Conservation (phyloP, 2,888 invertebrate species). For the Trissoscelio sp. region DNA sequence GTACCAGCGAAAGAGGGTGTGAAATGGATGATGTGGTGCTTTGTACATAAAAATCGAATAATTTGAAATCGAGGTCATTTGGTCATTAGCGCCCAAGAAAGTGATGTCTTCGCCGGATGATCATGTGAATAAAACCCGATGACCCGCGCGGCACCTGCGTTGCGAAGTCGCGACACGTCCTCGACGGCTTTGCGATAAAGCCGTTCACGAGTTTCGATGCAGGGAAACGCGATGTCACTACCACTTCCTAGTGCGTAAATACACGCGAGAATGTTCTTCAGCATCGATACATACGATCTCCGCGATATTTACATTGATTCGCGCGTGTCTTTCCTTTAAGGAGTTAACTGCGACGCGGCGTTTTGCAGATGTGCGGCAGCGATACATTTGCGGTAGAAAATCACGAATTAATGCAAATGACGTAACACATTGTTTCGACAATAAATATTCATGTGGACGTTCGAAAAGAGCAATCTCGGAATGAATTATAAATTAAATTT, state of each 20-base stretch:
- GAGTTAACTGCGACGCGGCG: constrained; percentile 14
- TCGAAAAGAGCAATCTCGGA: constrained; percentile 12
- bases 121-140: no score
- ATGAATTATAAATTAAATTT: constrained; percentile 20
- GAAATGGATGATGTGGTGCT: no score
- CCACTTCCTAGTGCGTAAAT: constrained; percentile 69
- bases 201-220: constrained; percentile 63
- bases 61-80: no score
- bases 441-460: constrained; percentile 37
- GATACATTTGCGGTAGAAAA: constrained; percentile 47
- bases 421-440: constrained; percentile 42
- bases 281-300: constrained; percentile 55
- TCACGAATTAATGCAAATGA: constrained; percentile 41
- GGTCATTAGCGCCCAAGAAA: no score
- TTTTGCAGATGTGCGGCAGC: constrained; percentile 38
- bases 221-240: constrained; percentile 63
- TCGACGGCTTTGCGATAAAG: constrained; percentile 65
- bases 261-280: constrained; percentile 50
- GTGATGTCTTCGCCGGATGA: no score
- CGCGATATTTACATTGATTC: constrained; percentile 57
- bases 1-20: no score
- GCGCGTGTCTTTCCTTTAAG: constrained; percentile 40
- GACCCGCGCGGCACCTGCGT: no score
- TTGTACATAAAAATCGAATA: no score
- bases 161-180: constrained; percentile 50